Base-by-base conservation (phyloP, 2,113 vertebrate genomes). In the Euleptes europaea region DNA sequence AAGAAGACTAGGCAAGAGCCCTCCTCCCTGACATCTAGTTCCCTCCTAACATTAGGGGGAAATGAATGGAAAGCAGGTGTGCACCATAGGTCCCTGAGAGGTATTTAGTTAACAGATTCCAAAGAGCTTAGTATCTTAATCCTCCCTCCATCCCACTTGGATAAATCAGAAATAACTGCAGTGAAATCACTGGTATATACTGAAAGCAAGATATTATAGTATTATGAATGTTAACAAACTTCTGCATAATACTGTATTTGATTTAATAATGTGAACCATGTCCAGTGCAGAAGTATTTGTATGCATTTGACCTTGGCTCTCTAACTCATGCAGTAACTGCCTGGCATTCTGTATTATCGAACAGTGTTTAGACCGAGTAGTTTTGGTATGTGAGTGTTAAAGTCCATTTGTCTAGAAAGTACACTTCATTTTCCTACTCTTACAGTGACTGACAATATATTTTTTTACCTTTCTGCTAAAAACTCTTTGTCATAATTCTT, bases 211-310 rank as follows among this genome's bases (percentile, higher is more conserved):
- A 83, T 10, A 0, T 86, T 86, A n/a, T n/a, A 87, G 31, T 44
- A 0, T 28, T n/a, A 0, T 11, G 72, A 83, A 2, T 82, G 80
- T 84, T 84, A 60, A 84, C 88, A 47, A 11, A 42, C 65, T 44
- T 6, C 2, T 49, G 4, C 0, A 0, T 80, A 28, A 13, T 85
- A 33, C 33, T 74, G n/a, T 63, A 63, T 19, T 14, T 65, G 14
- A 88, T 85, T 86, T 88, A 82, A 80, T 86, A 9, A 57, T 89
- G 78, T 49, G 71, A 71, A 86, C 86, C 35, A 12, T 86, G 38
- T 88, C 78, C 28, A 80, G 26, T 76, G 1, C 38, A 80, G n/a
- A 40, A 49, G 47, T 49, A 49, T 49, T 49, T 49, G 80, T 2
- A 54, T 65, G 84, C 77, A n/a, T 82, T 78, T 40, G 51, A 54